Evolutionary conservation across 2,113 vertebrate species (phyloP).

Genomic region (Corythaixoides concolor): DNA sequence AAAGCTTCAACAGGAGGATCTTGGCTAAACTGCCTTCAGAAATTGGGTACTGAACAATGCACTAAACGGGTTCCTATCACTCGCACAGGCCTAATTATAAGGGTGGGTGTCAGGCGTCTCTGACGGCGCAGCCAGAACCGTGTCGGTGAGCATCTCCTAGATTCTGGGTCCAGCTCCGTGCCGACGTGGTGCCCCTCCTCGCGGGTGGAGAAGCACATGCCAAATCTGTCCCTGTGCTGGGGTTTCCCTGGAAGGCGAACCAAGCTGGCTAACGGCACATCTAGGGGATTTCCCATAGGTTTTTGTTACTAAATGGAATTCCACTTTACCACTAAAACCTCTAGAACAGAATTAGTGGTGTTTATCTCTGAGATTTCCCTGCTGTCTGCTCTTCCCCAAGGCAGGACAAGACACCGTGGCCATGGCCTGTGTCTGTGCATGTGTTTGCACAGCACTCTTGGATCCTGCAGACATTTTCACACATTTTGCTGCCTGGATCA

Average conservation of each 20-base stretch:
- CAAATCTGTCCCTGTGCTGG: not conserved
- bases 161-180: not conserved
- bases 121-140: rapidly evolving
- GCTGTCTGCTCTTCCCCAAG: not conserved
- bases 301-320: not conserved
- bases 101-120: not conserved
- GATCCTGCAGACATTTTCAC: not conserved
- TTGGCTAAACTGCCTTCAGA: not conserved
- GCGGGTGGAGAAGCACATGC: not conserved
- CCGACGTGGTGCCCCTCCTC: not conserved
- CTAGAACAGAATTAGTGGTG: not conserved
- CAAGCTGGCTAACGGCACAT: not conserved
- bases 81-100: not conserved
- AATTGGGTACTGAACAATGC: not conserved
- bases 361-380: not conserved
- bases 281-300: not conserved
- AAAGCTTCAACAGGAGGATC: not conserved
- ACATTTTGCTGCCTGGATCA: not conserved
- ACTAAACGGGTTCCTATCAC: too few relatives aligned
- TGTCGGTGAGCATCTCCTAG: not conserved
- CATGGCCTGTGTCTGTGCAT: not conserved
- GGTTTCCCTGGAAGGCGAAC: not conserved
- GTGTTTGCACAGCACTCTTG: not conserved
- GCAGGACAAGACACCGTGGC: not conserved
- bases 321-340: not conserved